Base-by-base conservation (phyloP, 2,797 vertebrate species). In the Tinamus major region DNA sequence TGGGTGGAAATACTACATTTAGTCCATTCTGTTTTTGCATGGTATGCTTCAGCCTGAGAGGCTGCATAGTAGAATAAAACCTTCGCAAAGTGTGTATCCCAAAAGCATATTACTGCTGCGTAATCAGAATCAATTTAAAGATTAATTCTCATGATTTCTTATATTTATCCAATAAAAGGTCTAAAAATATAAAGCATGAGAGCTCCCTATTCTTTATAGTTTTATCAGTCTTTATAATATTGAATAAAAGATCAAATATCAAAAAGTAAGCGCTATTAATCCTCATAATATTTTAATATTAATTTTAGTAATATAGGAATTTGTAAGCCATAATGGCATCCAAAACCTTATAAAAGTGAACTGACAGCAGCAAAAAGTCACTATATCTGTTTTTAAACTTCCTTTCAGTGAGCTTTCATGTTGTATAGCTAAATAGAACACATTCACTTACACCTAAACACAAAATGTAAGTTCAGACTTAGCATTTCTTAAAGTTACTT, bases 191-290 rank as follows among this genome's bases (percentile, higher is more conserved):
- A 92, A 90, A 95, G 23, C 33, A 78, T 23, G 39, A 96, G 53
- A 76, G 17, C 2, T 87, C 41, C 9, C 49, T 77, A 42, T 33
- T 85, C 27, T 74, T 84, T 94, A 44, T 55, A 79, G 67, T 89
- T 91, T 79, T 64, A 72, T 67, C 2, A 41, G 31, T 85, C 37
- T 93, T 93, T 92, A 63, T 94, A 89, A 56, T 79, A 53, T 79
- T 79, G 44, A 75, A 91, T 94, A 90, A 87, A 93, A 70, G 86
- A 96, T 95, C 72, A 92, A 93, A 71, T 80, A 78, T 94, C 41
- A 78, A 56, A 78, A 84, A 64, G 89, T 61, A 96, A 97, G 88
- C 9, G 27, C 26, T 79, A 89, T 65, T 68, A 85, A 92, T 82
- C 26, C 35, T 71, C 62, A 93, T 89, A 95, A 49, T 19, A 49